Base-by-base conservation (phyloP, 2,797 vertebrate species). In the Stomatorhinus walkeri region DNA sequence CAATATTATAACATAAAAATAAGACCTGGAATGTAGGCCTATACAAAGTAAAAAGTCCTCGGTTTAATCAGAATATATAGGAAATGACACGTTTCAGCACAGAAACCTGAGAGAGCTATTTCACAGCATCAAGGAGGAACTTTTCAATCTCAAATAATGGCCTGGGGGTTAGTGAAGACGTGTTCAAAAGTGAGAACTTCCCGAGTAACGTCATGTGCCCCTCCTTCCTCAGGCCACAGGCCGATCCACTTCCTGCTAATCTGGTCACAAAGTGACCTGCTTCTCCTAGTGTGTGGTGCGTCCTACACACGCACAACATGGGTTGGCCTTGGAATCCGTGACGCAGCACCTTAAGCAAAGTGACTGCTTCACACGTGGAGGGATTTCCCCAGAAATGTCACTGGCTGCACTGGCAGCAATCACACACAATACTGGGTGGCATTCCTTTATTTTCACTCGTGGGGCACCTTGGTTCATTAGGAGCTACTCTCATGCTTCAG, bases 191-290 rank as follows among this genome's bases (percentile, higher is more conserved):
- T 46, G 88, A 89, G 56, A 87, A 89, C 84, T 40, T 52, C 24
- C 32, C 28, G 19, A 84, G 43, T 52, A 72, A 89, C 72, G 56
- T 89, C 85, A 56, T 6, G 46, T 64, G 54, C 54, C 56, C 48
- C 59, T 59, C 64, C 83, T 36, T 86, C 61, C 84, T 76, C 14
- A 19, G 46, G 56, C 83, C 61, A 19, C 59, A 87, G 84, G 61
- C 36, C 43, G 88, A 56, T 56, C 49, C 59, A 89, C 61, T 89
- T 89, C 88, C 84, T 87, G 81, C 68, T 32, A 72, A 72, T 86
- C 88, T 72, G 83, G 28, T 8, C 28, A 22, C 59, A 56, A 32
- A 22, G 56, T 4, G 4, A 51, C 43, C 84, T 79, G 28, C 48
- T 68, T 54, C 88, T 76, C 28, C 79, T 48, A 54, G 59, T 28